Base-by-base conservation (phyloP, 2,113 vertebrate species). In the Hypanus sabinus region DNA sequence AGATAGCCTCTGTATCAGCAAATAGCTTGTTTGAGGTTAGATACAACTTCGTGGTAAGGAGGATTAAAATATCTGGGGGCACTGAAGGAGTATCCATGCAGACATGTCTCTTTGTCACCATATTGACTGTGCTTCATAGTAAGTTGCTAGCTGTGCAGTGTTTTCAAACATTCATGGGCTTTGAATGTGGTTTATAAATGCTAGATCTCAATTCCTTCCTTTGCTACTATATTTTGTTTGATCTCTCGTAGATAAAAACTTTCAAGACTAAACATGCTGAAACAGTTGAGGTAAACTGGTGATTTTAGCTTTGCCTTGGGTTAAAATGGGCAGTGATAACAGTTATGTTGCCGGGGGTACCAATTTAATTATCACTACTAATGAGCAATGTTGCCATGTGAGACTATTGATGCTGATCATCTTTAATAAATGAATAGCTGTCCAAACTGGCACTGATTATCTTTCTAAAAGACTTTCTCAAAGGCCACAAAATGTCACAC, bases 361-460 rank as follows among this genome's bases (percentile, higher is more conserved):
- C 57, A 65, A 6, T 88, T 14, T 88, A 62, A 88, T 88, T 88
- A 88, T 18, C 0, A 4, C 85, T 7, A 14, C 85, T 88, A 65
- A 88, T 65, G 30, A 88, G 57, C 57, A 88, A 1, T 65, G 55
- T 88, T 4, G 16, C 85, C 14, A 65, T 88, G n/a, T 88, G 27
- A 33, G 30, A n/a, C 85, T 62, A 33, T 88, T 88, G 57, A 65
- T 88, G 30, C 57, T 65, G 57, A 65, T 88, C 57, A 65, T 88
- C 85, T 88, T 33, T 88, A 88, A 88, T 88, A 60, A n/a, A 65
- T 88, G 85, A 88, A 88, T 62, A 65, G 57, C 12, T 88, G 85
- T 60, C 27, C 11, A n/a, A 88, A 18, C 62, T 30, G 30, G 57
- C 85, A 65, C 85, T 14, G 30, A 88, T 65, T 62, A n/a, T 65